A percentile compares a stretch with the other conserved stretches of the same genome.
phyloP scores from a whole-genome alignment of 1,140 invertebrate species.

The Drosophila bocki region DNA sequence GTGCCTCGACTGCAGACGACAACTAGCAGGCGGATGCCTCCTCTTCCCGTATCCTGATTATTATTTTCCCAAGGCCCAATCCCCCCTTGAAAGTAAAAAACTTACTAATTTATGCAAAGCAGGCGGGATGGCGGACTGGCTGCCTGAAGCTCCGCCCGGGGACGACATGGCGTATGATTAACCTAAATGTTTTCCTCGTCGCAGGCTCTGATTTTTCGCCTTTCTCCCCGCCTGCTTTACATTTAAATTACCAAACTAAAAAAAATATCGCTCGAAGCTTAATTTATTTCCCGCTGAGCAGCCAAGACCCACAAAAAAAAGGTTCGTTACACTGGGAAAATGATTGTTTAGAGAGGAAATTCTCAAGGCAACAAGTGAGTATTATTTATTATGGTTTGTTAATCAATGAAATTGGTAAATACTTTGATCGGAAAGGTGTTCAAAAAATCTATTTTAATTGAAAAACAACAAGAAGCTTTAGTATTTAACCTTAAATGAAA shows the following conservation, averaged over 20 bases:
- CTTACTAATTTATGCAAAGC: conserved; percentile 82
- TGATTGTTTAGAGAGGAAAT: no score
- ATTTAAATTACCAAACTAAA: conserved; percentile 77
- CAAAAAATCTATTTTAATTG: not conserved
- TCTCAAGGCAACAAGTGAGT: not conserved
- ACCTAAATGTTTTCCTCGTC: conserved; percentile 64
- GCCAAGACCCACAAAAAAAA: conserved; percentile 45
- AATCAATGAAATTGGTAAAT: no score
- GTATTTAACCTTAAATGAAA: no score
- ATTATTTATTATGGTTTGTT: not conserved
- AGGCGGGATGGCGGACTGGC: conserved; percentile 26
- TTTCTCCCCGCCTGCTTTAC: conserved; percentile 45
- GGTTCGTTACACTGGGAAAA: conserved; percentile 31
- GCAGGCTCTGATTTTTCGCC: conserved; percentile 38
- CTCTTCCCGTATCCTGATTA: conserved; percentile 35
- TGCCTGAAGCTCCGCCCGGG: conserved; percentile 23
- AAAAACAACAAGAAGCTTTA: not conserved
- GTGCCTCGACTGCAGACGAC: conserved; percentile 16
- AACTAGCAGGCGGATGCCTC: conserved; percentile 44
- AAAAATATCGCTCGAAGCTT: conserved; percentile 56
- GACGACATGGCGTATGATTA: conserved; percentile 76
- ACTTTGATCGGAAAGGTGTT: accelerated
- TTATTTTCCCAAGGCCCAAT: conserved; percentile 28
- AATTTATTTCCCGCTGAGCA: conserved; percentile 51
- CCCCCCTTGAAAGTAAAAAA: conserved; percentile 45